Evolutionary conservation across 2,113 vertebrate species (phyloP).

Genomic region (Eubucco bourcierii): DNA sequence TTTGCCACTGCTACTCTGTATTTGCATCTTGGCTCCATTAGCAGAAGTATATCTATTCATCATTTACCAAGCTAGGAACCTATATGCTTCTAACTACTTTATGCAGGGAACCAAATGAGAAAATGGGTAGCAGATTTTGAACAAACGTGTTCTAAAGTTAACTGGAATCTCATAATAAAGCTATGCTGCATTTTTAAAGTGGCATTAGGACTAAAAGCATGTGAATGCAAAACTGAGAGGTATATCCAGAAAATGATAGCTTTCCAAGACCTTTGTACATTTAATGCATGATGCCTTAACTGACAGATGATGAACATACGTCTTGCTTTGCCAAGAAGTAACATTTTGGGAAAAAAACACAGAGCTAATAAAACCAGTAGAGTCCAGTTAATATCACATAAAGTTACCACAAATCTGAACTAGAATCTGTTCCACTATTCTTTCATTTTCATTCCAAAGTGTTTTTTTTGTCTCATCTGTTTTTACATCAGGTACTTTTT

Average conservation of each 20-base stretch:
- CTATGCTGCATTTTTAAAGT: neutral
- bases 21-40: neutral
- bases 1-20: neutral
- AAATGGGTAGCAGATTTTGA: neutral
- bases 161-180: neutral
- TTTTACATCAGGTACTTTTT: neutral
- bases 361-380: neutral
- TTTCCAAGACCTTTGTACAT: neutral
- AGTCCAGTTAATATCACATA: neutral
- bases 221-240: neutral
- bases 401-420: neutral
- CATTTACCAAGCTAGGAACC: neutral
- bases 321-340: neutral
- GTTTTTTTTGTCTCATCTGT: neutral
- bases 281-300: neutral
- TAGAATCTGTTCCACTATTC: neutral
- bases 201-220: neutral
- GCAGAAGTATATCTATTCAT: neutral
- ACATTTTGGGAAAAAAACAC: neutral
- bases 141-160: neutral
- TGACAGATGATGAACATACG: neutral
- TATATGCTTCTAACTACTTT: neutral
- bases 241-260: neutral
- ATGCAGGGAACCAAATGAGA: neutral
- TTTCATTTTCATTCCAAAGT: neutral